Percentiles rank a stretch among this genome's conserved stretches.
phyloP scores from a whole-genome alignment of 2,888 invertebrate species.

The Dasysyrphus albostriatus region DNA sequence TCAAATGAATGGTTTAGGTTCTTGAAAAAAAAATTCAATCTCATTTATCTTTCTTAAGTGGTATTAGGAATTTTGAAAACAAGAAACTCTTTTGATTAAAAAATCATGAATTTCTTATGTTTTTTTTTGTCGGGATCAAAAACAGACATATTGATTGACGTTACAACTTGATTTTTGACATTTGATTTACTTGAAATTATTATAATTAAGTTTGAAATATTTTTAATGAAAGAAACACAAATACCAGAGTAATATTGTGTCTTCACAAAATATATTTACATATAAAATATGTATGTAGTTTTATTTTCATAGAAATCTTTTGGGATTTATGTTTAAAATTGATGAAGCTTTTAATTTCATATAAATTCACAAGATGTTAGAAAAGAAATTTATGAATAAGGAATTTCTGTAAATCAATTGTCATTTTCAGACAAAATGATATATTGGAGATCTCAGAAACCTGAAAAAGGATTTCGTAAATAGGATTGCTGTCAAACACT shows the following conservation, averaged over 20 bases:
- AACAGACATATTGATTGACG: slow-evolving; percentile 28
- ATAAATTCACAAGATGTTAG: background rate
- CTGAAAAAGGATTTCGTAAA: no score
- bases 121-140: background rate
- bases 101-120: background rate
- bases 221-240: background rate
- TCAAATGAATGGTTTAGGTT: slow-evolving; percentile 5
- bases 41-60: slow-evolving; percentile 14
- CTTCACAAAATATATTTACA: background rate
- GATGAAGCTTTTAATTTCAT: background rate
- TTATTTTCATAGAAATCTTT: background rate
- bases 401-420: no score
- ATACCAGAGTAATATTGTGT: background rate
- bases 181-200: slow-evolving; percentile 1
- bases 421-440: no score
- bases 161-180: background rate
- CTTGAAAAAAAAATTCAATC: background rate
- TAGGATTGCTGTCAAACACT: no score
- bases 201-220: background rate
- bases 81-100: background rate
- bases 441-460: no score
- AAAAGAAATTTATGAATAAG: no score
- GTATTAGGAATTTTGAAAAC: slow-evolving; percentile 12
- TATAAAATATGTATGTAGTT: background rate
- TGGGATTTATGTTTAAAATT: background rate